Conservation (phyloP, 2,888 invertebrate genomes). For the Lycaena phlaeas region DNA sequence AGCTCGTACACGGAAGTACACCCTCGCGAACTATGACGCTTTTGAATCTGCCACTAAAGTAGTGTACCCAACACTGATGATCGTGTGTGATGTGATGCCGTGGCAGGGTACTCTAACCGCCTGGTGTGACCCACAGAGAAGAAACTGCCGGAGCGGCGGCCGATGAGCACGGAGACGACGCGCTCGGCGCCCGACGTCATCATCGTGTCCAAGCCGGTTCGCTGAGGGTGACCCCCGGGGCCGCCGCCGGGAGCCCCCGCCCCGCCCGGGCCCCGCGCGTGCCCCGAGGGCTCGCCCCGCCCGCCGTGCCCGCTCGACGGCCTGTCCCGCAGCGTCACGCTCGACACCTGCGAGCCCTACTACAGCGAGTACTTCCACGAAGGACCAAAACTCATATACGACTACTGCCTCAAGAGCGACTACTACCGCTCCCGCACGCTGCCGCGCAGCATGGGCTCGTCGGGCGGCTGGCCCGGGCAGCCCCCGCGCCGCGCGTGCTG, state of each 20-base stretch:
- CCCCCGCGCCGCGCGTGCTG: not conserved
- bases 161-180: constrained; percentile 87
- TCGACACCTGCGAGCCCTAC: constrained; percentile 49
- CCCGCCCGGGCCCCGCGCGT: constrained; percentile 37
- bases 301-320: constrained; percentile 34
- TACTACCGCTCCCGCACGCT: constrained; percentile 47
- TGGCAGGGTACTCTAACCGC: too few relatives aligned
- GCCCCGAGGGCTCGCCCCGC: constrained; percentile 49
- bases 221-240: constrained; percentile 68
- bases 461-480: constrained; percentile 30
- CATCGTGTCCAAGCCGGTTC: constrained; percentile 74
- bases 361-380: constrained; percentile 58
- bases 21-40: too few relatives aligned
- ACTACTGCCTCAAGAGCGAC: constrained; percentile 62
- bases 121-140: too few relatives aligned
- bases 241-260: constrained; percentile 61
- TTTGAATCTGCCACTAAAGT: too few relatives aligned
- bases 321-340: constrained; percentile 43
- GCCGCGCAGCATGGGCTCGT: constrained; percentile 53
- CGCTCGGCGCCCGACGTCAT: constrained; percentile 93
- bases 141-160: constrained; percentile 66
- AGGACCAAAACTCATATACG: constrained; percentile 46
- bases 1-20: too few relatives aligned
- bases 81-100: too few relatives aligned
- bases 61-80: too few relatives aligned